phyloP scores from a whole-genome alignment of 2,888 invertebrate genomes.

The Drosophila paramelanica region DNA sequence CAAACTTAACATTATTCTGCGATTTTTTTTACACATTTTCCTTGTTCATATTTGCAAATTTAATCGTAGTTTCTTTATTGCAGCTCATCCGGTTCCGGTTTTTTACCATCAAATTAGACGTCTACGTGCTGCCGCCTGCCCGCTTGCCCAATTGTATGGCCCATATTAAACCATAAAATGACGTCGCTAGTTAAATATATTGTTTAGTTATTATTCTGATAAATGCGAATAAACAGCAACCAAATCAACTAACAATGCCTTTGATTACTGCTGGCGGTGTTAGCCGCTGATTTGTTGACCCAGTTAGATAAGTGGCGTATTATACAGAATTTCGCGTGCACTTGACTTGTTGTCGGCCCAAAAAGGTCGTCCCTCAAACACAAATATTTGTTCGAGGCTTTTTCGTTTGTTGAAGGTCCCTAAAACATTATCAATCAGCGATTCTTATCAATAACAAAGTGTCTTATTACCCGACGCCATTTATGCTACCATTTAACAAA shows the following conservation, averaged over 20 bases:
- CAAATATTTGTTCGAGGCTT: constrained; percentile 9
- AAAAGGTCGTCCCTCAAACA: constrained; percentile 18
- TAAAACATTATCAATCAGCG: constrained; percentile 21
- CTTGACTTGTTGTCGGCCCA: constrained; percentile 1
- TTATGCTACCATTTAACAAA: constrained; percentile 3
- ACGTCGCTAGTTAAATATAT: not conserved
- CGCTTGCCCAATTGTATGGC: not conserved
- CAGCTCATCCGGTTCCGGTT: constrained; percentile 1
- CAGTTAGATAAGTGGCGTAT: constrained; percentile 33
- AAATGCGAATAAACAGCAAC: constrained; percentile 26
- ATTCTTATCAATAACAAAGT: constrained; percentile 24
- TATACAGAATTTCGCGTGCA: not conserved
- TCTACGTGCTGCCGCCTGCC: not conserved
- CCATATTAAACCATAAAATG: constrained; percentile 17
- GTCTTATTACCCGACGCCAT: constrained; percentile 15
- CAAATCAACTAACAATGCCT: constrained; percentile 7
- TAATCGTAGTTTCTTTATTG: not conserved
- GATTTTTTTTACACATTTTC: too few species aligned
- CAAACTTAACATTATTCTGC: too few species aligned
- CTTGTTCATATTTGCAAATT: too few species aligned
- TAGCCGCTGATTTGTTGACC: constrained; percentile 6
- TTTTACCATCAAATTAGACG: not conserved
- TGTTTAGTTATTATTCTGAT: constrained; percentile 13
- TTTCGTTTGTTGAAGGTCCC: not conserved
- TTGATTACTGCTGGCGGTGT: not conserved